Percentiles rank a stretch among this genome's conserved stretches.
phyloP scores from a whole-genome alignment of 2,888 invertebrate genomes.

The Drosophila affinis region DNA sequence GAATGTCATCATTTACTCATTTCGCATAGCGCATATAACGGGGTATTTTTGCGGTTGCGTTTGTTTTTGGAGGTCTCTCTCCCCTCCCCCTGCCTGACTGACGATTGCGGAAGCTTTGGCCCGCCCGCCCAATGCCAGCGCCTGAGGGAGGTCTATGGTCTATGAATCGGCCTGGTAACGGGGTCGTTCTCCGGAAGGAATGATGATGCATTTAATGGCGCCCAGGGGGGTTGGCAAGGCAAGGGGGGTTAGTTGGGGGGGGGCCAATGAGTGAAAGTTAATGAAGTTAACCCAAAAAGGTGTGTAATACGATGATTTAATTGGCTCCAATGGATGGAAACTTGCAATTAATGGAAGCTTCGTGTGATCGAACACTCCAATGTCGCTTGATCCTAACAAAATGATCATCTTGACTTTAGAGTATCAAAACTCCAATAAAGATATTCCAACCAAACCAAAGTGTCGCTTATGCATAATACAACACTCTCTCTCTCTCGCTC shows the following conservation, averaged over 20 bases:
- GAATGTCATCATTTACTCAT: conserved; percentile 47
- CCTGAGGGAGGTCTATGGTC: neutral
- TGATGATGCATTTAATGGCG: conserved; percentile 43
- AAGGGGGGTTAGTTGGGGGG: neutral
- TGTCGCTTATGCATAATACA: no score
- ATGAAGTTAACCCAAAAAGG: neutral
- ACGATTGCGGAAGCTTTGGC: conserved; percentile 65
- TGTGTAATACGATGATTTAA: neutral
- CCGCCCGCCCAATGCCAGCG: conserved; percentile 28
- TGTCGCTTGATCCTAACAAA: neutral
- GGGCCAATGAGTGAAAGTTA: conserved; percentile 13
- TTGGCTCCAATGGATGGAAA: no score
- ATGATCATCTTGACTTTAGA: neutral
- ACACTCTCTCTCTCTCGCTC: neutral
- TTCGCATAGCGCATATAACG: conserved; percentile 28
- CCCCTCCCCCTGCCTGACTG: conserved; percentile 20
- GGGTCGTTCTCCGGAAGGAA: conserved; percentile 24
- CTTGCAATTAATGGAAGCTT: no score
- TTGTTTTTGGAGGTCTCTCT: conserved; percentile 50
- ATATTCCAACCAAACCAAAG: no score
- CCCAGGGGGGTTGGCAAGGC: conserved; percentile 1
- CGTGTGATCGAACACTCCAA: no score
- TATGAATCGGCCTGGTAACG: neutral
- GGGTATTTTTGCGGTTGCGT: conserved; percentile 42
- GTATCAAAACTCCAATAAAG: neutral